Percentiles rank a stretch among this genome's conserved stretches.
Conservation (phyloP, 2,888 invertebrate genomes). For the Agrotis ipsilon region DNA sequence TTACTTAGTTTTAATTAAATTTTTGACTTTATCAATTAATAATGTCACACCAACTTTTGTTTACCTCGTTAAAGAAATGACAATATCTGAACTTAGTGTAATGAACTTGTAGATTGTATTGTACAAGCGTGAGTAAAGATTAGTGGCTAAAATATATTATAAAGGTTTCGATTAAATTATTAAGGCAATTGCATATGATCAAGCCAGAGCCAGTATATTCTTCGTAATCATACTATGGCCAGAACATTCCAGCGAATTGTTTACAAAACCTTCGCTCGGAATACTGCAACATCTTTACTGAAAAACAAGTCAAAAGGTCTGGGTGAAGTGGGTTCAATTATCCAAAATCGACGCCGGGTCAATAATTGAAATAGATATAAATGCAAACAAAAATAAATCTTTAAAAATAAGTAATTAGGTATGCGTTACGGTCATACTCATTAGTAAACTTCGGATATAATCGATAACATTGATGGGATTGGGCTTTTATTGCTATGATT, state of each 20-base stretch:
- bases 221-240: not conserved
- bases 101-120: not conserved
- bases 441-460: slow-evolving; percentile 15
- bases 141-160: too few relatives aligned
- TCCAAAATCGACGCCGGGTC: slow-evolving; percentile 1
- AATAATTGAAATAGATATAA: not conserved
- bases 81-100: not conserved
- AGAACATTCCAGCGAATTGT: not conserved
- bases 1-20: slow-evolving; percentile 38
- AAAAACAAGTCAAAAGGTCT: slow-evolving; percentile 14
- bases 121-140: too few relatives aligned
- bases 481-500: not conserved
- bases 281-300: not conserved
- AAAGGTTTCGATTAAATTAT: too few relatives aligned
- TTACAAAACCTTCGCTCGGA: not conserved
- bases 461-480: slow-evolving; percentile 12
- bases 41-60: slow-evolving; percentile 25
- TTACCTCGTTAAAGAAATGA: slow-evolving; percentile 21
- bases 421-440: not conserved
- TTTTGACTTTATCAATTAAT: slow-evolving; percentile 40
- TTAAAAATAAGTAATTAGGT: slow-evolving; percentile 12
- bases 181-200: too few relatives aligned
- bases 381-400: not conserved
- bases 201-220: not conserved
- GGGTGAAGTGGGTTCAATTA: not conserved